Conservation (phyloP, 2,888 invertebrate genomes). For the Acanthosepion pharaonis region DNA sequence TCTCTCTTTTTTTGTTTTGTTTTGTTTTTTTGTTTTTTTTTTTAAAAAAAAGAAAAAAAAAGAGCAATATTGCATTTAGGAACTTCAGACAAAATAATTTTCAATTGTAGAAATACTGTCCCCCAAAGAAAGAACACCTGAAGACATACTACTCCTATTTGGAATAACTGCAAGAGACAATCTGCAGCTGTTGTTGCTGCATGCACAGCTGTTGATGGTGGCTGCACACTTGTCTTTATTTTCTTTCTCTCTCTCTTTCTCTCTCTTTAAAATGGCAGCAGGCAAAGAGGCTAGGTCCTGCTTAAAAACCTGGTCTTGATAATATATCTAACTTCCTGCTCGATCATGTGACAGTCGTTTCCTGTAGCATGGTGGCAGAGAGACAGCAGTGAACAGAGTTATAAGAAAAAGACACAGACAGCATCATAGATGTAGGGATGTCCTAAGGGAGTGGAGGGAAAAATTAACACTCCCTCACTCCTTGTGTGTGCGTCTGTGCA, state of each 20-base stretch:
- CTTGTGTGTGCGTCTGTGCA: background rate
- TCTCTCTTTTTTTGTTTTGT: too few species aligned
- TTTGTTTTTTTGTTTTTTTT: too few species aligned
- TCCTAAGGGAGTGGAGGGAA: background rate
- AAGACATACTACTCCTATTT: background rate
- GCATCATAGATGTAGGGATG: background rate
- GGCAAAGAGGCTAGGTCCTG: background rate
- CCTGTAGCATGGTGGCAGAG: slow-evolving; percentile 24
- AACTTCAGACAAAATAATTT: too few species aligned
- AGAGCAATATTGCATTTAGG: too few species aligned
- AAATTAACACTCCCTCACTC: background rate
- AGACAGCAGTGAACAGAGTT: background rate
- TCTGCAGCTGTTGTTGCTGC: background rate
- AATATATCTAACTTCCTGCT: slow-evolving; percentile 44
- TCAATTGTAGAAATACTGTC: background rate
- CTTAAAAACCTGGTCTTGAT: slow-evolving; percentile 35
- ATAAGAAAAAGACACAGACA: background rate
- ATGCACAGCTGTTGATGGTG: background rate
- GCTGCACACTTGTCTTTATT: background rate
- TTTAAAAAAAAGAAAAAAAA: too few species aligned
- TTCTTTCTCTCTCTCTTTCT: background rate
- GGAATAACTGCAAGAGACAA: background rate
- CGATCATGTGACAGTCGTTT: slow-evolving; percentile 40
- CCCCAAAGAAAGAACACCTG: background rate
- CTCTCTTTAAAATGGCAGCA: too few species aligned